A percentile compares a stretch with the other conserved stretches of the same genome.
phyloP scores from a whole-genome alignment of 2,113 vertebrate species.

The Hyperoodon ampullatus region DNA sequence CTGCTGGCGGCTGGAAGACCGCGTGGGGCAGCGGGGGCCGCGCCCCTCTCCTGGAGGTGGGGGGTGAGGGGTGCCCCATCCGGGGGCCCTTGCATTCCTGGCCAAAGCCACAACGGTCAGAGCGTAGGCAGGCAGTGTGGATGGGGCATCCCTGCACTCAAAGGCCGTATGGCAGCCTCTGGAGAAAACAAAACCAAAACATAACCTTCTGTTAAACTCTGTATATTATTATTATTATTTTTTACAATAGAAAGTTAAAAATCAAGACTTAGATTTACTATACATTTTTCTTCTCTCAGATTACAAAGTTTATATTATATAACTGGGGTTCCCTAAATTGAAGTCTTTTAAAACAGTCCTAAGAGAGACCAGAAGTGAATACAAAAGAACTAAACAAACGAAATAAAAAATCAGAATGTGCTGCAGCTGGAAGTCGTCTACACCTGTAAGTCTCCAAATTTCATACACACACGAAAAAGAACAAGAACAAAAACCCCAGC shows the following conservation, averaged over 20 bases:
- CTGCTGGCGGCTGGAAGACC: background rate
- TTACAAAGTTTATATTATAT: conserved; percentile 77
- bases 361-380: conserved; percentile 53
- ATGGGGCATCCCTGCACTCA: background rate
- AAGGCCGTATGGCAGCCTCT: background rate
- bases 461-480: conserved; percentile 14
- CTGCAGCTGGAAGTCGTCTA: conserved; percentile 62
- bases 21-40: background rate
- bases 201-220: conserved; percentile 80
- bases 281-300: conserved; percentile 74
- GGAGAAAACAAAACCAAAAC: conserved; percentile 66
- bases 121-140: background rate
- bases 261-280: conserved; percentile 78
- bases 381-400: conserved; percentile 42
- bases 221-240: conserved; percentile 73
- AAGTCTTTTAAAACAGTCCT: conserved; percentile 67
- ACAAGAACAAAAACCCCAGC: background rate
- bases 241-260: conserved; percentile 85
- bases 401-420: conserved; percentile 46
- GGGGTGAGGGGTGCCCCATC: background rate
- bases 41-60: background rate
- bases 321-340: conserved; percentile 67
- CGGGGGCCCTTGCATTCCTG: accelerated
- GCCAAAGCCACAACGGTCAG: background rate
- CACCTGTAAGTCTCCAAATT: conserved; percentile 65